A percentile compares a stretch with the other conserved stretches of the same genome.
Evolutionary conservation across 2,888 invertebrate species (phyloP).

Genomic region (Matsumyia berberina): DNA sequence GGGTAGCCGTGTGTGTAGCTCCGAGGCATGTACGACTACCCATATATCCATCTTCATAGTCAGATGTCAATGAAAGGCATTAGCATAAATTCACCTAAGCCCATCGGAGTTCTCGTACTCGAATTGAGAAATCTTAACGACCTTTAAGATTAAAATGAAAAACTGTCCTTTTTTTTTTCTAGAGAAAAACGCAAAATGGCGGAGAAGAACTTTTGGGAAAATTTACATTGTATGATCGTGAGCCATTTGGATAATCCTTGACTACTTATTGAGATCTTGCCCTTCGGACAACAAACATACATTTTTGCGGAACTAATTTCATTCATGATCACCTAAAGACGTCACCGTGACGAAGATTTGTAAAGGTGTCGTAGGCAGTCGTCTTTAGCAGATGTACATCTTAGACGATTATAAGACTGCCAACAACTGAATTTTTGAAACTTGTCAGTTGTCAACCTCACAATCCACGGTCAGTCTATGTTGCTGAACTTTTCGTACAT

Average conservation of each 20-base stretch:
- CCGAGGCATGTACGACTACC: constrained; percentile 2
- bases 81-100: constrained; percentile 72
- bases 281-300: neutral
- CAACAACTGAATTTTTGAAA: too few species aligned
- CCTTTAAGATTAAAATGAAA: constrained; percentile 60
- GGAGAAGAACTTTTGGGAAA: constrained; percentile 15
- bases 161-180: constrained; percentile 31
- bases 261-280: constrained; percentile 19
- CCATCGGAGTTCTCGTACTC: constrained; percentile 41
- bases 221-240: neutral
- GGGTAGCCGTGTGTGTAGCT: constrained; percentile 29
- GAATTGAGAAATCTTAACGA: constrained; percentile 69
- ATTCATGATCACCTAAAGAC: constrained; percentile 1
- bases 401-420: too few species aligned
- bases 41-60: constrained; percentile 46
- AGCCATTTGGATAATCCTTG: constrained; percentile 30
- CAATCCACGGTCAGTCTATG: too few species aligned
- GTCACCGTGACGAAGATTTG: neutral
- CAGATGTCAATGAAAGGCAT: constrained; percentile 75
- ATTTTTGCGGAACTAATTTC: constrained; percentile 15
- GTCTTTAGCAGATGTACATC: too few species aligned
- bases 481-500: too few species aligned
- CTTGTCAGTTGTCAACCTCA: too few species aligned
- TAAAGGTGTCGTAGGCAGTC: too few species aligned
- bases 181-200: neutral